phyloP scores from a whole-genome alignment of 2,888 invertebrate genomes.

The Noctua janthina region DNA sequence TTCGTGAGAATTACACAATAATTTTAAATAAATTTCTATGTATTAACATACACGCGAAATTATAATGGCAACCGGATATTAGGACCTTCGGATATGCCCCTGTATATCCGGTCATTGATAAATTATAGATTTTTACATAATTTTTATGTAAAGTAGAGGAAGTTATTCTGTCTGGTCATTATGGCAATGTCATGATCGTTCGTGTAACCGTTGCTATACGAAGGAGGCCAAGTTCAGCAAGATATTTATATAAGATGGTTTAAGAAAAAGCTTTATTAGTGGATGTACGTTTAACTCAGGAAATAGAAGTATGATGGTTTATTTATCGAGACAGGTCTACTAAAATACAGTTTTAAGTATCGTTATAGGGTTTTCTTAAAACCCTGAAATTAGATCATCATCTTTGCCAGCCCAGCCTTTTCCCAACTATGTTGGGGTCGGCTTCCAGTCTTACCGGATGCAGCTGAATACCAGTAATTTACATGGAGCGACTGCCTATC shows the following conservation, averaged over 20 bases:
- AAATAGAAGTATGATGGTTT: background rate
- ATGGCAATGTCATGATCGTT: conserved; percentile 15
- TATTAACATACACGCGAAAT: conserved; percentile 33
- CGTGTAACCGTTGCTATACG: background rate
- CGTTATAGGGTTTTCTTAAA: background rate
- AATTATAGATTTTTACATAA: conserved; percentile 25
- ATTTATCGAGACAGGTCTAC: background rate
- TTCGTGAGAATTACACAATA: conserved; percentile 36
- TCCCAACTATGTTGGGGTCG: too few species aligned
- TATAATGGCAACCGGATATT: conserved; percentile 22
- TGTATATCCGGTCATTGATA: conserved; percentile 42
- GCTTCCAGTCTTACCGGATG: too few species aligned
- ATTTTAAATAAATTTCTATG: conserved; percentile 25
- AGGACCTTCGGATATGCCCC: conserved; percentile 37
- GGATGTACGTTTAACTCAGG: background rate
- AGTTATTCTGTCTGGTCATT: background rate
- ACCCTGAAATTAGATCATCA: background rate
- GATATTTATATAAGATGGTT: background rate
- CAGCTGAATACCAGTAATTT: too few species aligned
- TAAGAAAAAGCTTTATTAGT: background rate
- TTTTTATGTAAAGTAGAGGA: conserved; percentile 33
- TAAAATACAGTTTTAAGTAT: background rate
- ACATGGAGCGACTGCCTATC: too few species aligned
- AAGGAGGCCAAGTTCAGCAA: conserved; percentile 20
- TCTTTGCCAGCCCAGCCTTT: too few species aligned